Conservation (phyloP, 2,113 vertebrate genomes). For the Prolemur simus region DNA sequence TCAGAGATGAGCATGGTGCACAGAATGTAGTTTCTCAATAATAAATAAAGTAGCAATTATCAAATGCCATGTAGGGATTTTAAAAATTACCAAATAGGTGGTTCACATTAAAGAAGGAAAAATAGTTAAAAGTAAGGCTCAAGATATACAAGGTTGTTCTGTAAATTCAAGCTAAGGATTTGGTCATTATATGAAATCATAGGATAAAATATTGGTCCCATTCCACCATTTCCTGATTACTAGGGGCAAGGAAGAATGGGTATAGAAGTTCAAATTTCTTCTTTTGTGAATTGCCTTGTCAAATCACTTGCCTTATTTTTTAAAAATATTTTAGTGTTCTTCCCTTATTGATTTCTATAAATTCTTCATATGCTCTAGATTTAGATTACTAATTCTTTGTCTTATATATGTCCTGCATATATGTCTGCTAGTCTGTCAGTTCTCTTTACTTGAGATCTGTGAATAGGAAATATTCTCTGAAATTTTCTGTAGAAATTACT, state of each 20-base stretch:
- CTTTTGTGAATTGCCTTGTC: not conserved
- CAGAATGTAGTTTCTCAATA: not conserved
- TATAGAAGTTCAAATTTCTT: not conserved
- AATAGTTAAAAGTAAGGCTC: not conserved
- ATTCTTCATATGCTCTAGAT: not conserved
- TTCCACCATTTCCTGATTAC: not conserved
- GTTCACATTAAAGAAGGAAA: not conserved
- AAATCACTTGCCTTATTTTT: not conserved
- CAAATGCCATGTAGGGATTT: not conserved
- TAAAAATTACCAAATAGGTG: not conserved
- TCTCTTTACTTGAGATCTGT: not conserved
- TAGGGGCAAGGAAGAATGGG: not conserved
- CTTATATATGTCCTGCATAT: not conserved
- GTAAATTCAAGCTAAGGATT: not conserved
- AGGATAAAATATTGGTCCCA: not conserved
- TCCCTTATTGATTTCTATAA: not conserved
- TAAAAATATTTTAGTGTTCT: not conserved
- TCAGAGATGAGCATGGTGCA: not conserved
- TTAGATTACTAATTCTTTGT: not conserved
- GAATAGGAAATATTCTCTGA: not conserved
- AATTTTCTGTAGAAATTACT: not conserved
- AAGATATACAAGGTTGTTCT: not conserved
- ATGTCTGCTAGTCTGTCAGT: not conserved
- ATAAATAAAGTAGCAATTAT: not conserved
- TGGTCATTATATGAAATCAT: not conserved